phyloP scores from a whole-genome alignment of 2,113 vertebrate species.

The Psophia crepitans region DNA sequence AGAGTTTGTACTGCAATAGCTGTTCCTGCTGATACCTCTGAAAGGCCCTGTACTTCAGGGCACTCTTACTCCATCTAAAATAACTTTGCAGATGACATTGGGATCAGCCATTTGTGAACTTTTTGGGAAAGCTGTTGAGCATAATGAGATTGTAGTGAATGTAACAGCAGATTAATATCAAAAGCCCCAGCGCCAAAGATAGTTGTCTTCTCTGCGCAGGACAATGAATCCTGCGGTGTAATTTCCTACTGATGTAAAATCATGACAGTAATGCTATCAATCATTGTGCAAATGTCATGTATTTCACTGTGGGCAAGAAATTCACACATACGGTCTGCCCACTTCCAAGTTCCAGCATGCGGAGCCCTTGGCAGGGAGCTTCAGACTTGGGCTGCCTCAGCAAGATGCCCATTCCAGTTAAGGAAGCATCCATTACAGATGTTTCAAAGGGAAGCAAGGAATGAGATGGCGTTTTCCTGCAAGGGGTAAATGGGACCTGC shows the following conservation, averaged over 20 bases:
- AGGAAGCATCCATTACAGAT: neutral
- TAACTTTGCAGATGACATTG: neutral
- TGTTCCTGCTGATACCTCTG: neutral
- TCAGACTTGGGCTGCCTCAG: neutral
- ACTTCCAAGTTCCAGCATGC: neutral
- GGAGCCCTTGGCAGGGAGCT: neutral
- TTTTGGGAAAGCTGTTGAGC: neutral
- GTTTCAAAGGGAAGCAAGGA: neutral
- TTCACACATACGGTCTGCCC: neutral
- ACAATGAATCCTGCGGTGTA: neutral
- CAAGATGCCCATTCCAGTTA: neutral
- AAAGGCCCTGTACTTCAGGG: neutral
- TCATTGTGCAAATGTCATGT: neutral
- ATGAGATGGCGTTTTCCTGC: neutral
- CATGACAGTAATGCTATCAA: fast-evolving
- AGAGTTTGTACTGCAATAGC: neutral
- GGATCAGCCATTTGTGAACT: neutral
- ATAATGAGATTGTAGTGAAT: neutral
- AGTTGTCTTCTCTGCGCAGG: neutral
- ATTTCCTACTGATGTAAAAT: neutral
- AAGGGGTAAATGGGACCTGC: neutral
- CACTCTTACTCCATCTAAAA: neutral
- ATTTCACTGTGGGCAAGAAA: neutral
- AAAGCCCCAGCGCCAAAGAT: neutral
- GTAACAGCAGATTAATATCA: neutral